phyloP scores from a whole-genome alignment of 2,113 vertebrate species.

The Meleagris gallopavo region DNA sequence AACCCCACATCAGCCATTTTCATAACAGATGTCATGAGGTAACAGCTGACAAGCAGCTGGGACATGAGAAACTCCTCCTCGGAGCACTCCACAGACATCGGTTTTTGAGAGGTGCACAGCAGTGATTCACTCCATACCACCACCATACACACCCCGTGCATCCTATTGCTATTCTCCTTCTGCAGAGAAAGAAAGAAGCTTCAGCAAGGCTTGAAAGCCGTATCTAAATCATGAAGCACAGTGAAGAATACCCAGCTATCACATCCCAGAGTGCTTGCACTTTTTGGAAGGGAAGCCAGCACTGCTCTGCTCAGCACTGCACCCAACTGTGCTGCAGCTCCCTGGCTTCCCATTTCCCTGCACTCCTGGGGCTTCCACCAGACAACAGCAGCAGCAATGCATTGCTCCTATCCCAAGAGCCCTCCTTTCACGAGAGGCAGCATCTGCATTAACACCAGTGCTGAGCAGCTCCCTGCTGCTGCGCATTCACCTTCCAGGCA shows the following conservation, averaged over 20 bases:
- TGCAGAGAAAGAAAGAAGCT: not conserved
- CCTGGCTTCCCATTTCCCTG: not conserved
- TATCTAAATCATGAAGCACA: not conserved
- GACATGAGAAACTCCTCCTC: not conserved
- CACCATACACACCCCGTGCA: not conserved
- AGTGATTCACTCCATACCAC: not conserved
- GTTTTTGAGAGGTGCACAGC: not conserved
- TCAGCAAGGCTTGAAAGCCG: not conserved
- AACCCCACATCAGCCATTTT: not conserved
- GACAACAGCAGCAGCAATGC: not conserved
- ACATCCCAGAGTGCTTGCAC: not conserved
- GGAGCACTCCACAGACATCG: not conserved
- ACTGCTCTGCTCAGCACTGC: fast-evolving
- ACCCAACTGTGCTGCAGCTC: not conserved
- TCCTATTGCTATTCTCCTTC: not conserved
- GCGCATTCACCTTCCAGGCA: not conserved
- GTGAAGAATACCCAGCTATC: fast-evolving
- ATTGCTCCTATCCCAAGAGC: not conserved
- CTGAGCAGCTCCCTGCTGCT: not conserved
- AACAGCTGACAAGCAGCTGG: not conserved
- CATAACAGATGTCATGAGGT: not conserved
- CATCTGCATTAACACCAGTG: not conserved
- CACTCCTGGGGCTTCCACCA: fast-evolving
- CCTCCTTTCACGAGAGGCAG: not conserved
- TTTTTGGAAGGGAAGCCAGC: not conserved